Conservation (phyloP, 30 jellyfish, hydroid and myxozoan species). For the Aurelia coerulea region DNA sequence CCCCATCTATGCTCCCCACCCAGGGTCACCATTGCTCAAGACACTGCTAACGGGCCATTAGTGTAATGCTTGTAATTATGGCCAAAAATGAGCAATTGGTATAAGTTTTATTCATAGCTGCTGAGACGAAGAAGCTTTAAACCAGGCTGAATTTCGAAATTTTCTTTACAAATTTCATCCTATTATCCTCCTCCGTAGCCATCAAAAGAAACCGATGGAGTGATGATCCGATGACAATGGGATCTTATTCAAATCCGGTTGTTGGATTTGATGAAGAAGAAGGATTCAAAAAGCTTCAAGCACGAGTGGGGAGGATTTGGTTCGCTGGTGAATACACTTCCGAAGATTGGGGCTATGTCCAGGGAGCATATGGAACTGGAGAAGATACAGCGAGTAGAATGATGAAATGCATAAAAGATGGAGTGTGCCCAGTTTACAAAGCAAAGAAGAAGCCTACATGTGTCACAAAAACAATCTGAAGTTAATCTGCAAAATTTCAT, state of each 20-base stretch:
- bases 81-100: no score
- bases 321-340: conserved; percentile 82
- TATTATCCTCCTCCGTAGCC: background rate
- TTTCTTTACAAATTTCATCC: no score
- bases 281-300: conserved; percentile 45
- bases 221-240: conserved; percentile 59
- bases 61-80: no score
- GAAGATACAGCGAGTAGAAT: conserved; percentile 36
- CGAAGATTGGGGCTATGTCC: conserved; percentile 54
- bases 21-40: no score
- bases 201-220: conserved; percentile 62
- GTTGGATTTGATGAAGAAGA: conserved; percentile 56
- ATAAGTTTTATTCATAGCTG: no score
- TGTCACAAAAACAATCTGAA: no score
- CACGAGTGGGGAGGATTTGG: conserved; percentile 77
- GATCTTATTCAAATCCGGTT: conserved; percentile 73
- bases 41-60: no score
- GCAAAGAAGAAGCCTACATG: no score
- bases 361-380: conserved; percentile 62
- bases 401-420: conserved; percentile 14
- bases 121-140: no score
- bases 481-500: no score
- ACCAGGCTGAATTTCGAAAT: no score
- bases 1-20: no score
- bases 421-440: background rate